phyloP scores from a whole-genome alignment of 2,797 vertebrate genomes.

The Fringilla coelebs region DNA sequence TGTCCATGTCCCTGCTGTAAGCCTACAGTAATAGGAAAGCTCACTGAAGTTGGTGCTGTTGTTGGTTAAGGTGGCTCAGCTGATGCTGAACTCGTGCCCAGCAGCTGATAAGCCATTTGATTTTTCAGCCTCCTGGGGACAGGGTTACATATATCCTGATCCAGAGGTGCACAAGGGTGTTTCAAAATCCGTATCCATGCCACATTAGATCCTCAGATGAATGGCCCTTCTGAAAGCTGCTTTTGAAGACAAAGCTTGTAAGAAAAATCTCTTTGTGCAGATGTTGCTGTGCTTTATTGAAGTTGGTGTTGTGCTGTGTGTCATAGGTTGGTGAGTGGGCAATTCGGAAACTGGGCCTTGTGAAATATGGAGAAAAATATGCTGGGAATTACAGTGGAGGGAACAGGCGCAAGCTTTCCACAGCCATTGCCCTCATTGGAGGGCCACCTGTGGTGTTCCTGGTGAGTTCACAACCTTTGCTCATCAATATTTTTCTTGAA shows the following conservation, averaged over 20 bases:
- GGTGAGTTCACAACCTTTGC: constrained; percentile 75
- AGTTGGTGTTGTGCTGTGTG: neutral
- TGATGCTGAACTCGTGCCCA: neutral
- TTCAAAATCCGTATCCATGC: rapidly evolving
- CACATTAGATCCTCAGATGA: neutral
- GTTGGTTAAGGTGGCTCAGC: rapidly evolving
- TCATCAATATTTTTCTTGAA: neutral
- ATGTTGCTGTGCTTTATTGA: neutral
- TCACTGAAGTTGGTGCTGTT: neutral
- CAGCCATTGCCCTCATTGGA: constrained; percentile 93
- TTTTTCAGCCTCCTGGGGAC: neutral
- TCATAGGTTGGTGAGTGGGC: constrained; percentile 95
- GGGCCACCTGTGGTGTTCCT: constrained; percentile 93
- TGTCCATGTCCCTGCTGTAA: neutral
- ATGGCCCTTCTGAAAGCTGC: neutral
- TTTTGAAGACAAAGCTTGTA: neutral
- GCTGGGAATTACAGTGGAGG: constrained; percentile 95
- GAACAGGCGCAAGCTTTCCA: constrained; percentile 94
- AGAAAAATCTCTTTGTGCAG: neutral
- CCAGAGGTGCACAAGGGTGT: neutral
- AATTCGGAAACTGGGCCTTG: constrained; percentile 88
- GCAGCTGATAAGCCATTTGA: neutral
- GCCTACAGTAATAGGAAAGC: neutral
- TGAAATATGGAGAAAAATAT: constrained; percentile 89
- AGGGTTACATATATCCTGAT: neutral